Evolutionary conservation across 2,797 vertebrate genomes (phyloP).

Genomic region (Poeciliopsis gracilis): DNA sequence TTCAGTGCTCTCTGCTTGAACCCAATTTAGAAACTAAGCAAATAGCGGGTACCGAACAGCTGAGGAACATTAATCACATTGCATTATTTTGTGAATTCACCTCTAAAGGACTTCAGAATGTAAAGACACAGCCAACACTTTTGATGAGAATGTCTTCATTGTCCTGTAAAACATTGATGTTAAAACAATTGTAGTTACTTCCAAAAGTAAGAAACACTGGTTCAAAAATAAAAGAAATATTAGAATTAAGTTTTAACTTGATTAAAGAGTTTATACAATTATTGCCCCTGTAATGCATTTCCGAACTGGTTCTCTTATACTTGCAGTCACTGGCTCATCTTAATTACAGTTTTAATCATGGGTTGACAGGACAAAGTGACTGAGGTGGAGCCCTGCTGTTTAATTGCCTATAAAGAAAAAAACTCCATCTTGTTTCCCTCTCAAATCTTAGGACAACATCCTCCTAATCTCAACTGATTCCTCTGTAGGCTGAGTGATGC

Average conservation of each 20-base stretch:
- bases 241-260: background rate
- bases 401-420: slow-evolving; percentile 35
- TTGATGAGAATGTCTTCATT: background rate
- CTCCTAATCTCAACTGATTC: slow-evolving; percentile 3
- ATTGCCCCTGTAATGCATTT: background rate
- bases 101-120: background rate
- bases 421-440: slow-evolving; percentile 8
- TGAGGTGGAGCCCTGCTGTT: slow-evolving; percentile 21
- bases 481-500: slow-evolving; percentile 51
- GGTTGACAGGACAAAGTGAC: slow-evolving; percentile 8
- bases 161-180: background rate
- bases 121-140: background rate
- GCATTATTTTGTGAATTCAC: background rate
- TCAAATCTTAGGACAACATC: slow-evolving; percentile 1
- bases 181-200: background rate
- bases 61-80: background rate
- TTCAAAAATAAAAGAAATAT: background rate
- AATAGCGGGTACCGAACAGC: no score
- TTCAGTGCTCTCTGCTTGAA: no score
- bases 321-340: background rate
- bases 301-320: background rate
- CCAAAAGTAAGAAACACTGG: background rate
- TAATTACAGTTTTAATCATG: slow-evolving; percentile 16
- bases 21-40: no score
- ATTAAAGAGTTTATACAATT: background rate